A percentile compares a stretch with the other conserved stretches of the same genome.
These are phyloP conservation scores for Aurelia sp. DNA, from an alignment of 30 jellyfish, hydroid and myxozoan species.

Conservation along the genomic window DNA sequence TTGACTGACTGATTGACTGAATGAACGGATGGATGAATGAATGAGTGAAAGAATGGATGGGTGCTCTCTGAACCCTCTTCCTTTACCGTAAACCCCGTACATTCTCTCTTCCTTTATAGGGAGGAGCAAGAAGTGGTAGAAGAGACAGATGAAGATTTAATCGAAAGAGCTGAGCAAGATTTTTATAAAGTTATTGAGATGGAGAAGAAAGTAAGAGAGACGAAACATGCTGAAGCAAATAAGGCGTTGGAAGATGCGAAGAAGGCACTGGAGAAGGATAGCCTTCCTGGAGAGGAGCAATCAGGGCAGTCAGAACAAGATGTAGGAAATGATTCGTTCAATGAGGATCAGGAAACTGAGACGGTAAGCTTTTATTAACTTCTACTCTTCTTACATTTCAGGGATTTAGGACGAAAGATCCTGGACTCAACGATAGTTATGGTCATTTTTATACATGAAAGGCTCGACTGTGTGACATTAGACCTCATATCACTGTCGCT, in stretches of 20 bases:
- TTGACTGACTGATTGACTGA: too few relatives aligned
- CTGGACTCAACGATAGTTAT: too few relatives aligned
- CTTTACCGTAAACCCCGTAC: not conserved
- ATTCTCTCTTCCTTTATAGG: conserved; percentile 10
- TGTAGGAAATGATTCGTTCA: conserved; percentile 26
- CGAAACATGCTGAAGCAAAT: conserved; percentile 76
- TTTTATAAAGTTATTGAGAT: conserved; percentile 78
- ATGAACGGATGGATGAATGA: too few relatives aligned
- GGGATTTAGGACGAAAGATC: too few relatives aligned
- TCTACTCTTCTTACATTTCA: too few relatives aligned
- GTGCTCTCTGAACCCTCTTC: not conserved
- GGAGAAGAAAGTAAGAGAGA: conserved; percentile 81
- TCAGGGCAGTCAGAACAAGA: conserved; percentile 20
- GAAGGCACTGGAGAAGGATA: conserved; percentile 68
- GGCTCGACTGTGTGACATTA: too few relatives aligned
- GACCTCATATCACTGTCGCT: too few relatives aligned
- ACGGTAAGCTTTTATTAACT: too few relatives aligned
- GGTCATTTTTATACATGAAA: too few relatives aligned
- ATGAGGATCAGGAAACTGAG: conserved; percentile 19
- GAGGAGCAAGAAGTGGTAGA: conserved; percentile 83
- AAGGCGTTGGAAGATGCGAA: conserved; percentile 87
- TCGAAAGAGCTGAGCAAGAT: conserved; percentile 93
- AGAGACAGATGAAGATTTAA: conserved; percentile 82
- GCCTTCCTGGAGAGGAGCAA: conserved; percentile 44
- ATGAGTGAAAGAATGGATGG: not conserved